Evolutionary conservation across 2,113 vertebrate species (phyloP).

Genomic region (Lepidothrix coronata): DNA sequence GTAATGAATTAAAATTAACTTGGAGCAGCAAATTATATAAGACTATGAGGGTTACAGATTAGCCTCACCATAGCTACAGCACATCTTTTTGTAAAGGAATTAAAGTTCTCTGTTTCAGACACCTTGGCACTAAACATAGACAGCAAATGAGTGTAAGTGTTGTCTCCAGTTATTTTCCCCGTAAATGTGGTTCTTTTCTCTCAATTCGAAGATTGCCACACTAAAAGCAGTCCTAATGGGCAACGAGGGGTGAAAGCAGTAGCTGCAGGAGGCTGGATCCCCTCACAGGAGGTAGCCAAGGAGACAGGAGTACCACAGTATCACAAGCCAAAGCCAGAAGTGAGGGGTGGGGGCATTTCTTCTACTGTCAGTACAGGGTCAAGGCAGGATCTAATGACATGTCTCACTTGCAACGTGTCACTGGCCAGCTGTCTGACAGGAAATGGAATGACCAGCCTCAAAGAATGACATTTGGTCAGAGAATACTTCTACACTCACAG

Average conservation of each 20-base stretch:
- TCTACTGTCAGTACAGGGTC: neutral
- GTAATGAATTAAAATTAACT: conserved; percentile 75
- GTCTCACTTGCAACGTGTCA: neutral
- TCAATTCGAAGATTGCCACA: neutral
- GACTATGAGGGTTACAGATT: conserved; percentile 63
- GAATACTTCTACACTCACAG: neutral
- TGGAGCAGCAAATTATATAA: conserved; percentile 72
- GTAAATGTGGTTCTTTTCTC: neutral
- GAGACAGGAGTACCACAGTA: neutral
- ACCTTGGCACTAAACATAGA: neutral
- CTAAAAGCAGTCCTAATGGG: neutral
- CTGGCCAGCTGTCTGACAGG: conserved; percentile 10
- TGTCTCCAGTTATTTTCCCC: neutral
- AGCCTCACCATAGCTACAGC: conserved; percentile 73
- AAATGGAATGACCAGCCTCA: neutral
- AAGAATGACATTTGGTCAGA: neutral
- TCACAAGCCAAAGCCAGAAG: neutral
- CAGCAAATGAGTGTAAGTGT: neutral
- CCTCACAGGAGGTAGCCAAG: neutral
- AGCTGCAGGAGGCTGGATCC: neutral
- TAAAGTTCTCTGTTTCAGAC: conserved; percentile 18
- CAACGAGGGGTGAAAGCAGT: neutral
- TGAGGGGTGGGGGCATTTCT: neutral
- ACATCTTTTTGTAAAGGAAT: conserved; percentile 60
- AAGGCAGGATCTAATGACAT: neutral